A percentile compares a stretch with the other conserved stretches of the same genome.
These are phyloP conservation scores for Tetranychus truncatus DNA, from an alignment of 2,888 invertebrate species.

Conservation along the genomic window DNA sequence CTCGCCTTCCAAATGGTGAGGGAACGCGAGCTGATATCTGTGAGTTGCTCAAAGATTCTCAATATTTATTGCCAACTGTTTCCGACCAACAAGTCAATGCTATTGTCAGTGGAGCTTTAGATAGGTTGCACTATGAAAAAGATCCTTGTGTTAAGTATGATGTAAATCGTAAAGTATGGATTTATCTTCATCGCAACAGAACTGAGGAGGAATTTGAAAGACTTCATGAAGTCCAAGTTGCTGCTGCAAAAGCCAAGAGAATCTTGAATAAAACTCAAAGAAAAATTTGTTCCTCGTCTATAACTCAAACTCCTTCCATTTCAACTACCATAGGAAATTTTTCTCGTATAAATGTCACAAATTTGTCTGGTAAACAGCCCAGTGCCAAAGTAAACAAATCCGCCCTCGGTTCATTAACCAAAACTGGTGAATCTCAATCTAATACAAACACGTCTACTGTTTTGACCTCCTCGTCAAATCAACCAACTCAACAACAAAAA, in stretches of 20 bases:
- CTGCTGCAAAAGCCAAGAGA: constrained; percentile 34
- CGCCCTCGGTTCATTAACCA: background rate
- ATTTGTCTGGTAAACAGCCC: background rate
- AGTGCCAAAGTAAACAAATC: background rate
- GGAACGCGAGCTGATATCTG: constrained; percentile 78
- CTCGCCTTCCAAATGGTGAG: constrained; percentile 79
- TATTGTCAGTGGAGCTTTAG: constrained; percentile 72
- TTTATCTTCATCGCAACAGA: constrained; percentile 64
- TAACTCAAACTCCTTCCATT: background rate
- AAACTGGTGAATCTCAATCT: background rate
- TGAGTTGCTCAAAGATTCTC: constrained; percentile 59
- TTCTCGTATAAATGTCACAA: background rate
- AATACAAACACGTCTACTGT: background rate
- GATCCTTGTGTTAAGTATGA: constrained; percentile 89
- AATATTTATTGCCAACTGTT: constrained; percentile 39
- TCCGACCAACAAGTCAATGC: constrained; percentile 39
- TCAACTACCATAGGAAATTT: background rate
- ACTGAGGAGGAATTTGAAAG: constrained; percentile 44
- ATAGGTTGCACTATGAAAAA: constrained; percentile 67
- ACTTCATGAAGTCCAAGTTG: constrained; percentile 35
- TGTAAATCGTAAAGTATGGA: constrained; percentile 76
- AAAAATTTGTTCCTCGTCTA: background rate
- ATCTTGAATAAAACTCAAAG: constrained; percentile 7
- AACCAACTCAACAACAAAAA: background rate
- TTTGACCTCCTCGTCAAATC: background rate